phyloP scores from a whole-genome alignment of 2,113 vertebrate genomes.

The Calcarius ornatus region DNA sequence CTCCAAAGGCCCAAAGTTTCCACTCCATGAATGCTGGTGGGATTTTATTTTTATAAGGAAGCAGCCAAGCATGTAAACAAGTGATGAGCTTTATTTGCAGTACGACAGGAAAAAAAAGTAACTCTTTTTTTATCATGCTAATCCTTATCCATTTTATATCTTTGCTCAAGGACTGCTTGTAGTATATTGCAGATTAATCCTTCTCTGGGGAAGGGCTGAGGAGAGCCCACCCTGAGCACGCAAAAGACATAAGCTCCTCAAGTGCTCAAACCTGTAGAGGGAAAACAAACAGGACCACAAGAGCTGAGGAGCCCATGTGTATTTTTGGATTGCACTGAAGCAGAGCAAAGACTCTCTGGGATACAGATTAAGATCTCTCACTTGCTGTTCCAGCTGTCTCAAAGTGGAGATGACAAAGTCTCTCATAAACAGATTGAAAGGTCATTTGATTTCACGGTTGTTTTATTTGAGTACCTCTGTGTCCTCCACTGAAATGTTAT shows the following conservation, averaged over 20 bases:
- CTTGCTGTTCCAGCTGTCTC: background rate
- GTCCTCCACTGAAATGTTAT: background rate
- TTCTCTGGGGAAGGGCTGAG: background rate
- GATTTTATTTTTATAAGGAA: background rate
- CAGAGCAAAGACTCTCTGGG: background rate
- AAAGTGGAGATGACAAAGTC: background rate
- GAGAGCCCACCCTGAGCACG: background rate
- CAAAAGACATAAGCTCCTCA: background rate
- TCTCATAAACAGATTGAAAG: constrained; percentile 25
- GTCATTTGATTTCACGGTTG: constrained; percentile 20
- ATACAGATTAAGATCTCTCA: background rate
- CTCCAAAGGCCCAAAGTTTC: background rate
- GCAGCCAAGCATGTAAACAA: background rate
- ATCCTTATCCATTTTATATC: constrained; percentile 22
- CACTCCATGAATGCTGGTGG: background rate
- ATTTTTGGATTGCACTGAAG: constrained; percentile 28
- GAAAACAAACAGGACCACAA: background rate
- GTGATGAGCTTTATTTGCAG: background rate
- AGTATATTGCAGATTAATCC: background rate
- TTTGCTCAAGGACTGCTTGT: background rate
- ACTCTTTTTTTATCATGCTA: background rate
- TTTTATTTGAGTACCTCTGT: background rate
- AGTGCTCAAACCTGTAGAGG: background rate
- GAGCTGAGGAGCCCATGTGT: background rate
- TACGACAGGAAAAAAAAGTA: background rate